Conservation (phyloP, 2,888 invertebrate genomes). For the Crocallis elinguaria region DNA sequence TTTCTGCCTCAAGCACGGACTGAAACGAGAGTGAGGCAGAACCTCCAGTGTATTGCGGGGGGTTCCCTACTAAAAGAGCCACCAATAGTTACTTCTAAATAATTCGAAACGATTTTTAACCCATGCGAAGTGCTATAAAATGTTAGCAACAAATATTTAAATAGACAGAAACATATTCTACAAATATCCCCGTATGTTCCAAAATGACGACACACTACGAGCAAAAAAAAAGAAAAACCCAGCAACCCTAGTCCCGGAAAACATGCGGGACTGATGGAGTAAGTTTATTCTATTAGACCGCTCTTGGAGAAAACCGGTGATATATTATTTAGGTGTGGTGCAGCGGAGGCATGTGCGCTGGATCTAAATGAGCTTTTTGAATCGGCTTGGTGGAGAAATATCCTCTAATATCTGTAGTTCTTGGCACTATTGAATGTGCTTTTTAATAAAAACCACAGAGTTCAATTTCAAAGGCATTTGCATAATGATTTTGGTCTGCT, state of each 20-base stretch:
- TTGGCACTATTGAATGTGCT: not conserved
- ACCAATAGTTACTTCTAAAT: too few species aligned
- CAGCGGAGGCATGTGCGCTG: slow-evolving; percentile 11
- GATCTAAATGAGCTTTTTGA: not conserved
- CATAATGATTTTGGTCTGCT: not conserved
- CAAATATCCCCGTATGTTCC: not conserved
- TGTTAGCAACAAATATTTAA: not conserved
- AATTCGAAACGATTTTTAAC: too few species aligned
- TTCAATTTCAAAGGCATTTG: not conserved
- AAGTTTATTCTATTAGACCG: slow-evolving; percentile 36
- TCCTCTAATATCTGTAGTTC: not conserved
- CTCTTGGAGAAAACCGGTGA: slow-evolving; percentile 25
- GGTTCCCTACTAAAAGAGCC: too few species aligned
- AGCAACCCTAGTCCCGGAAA: slow-evolving; percentile 13
- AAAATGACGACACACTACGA: not conserved
- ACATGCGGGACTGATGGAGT: slow-evolving; percentile 29
- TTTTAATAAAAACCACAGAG: too few species aligned
- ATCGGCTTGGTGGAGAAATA: not conserved
- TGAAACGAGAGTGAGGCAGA: too few species aligned
- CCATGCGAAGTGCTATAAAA: too few species aligned
- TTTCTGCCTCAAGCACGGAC: too few species aligned
- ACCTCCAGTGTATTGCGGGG: too few species aligned
- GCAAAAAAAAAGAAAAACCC: not conserved
- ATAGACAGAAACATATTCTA: not conserved
- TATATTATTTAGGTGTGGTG: slow-evolving; percentile 29